Base-by-base conservation (phyloP, 30 jellyfish, hydroid and myxozoan genomes). In the Pseudorhiza aurosa region DNA sequence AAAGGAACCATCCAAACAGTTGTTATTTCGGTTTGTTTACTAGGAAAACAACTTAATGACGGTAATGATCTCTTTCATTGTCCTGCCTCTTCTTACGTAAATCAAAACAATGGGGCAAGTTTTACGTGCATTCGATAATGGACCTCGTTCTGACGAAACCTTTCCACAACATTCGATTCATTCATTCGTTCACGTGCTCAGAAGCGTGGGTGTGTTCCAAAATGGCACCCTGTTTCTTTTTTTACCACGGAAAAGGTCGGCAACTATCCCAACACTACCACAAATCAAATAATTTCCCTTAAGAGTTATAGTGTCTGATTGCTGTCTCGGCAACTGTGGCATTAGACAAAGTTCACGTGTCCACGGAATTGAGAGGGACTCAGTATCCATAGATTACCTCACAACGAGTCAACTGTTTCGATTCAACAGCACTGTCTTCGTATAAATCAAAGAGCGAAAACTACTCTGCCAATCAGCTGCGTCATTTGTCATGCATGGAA, bases 181-280 rank as follows among this genome's bases (percentile, higher is more conserved):
- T 44, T 68, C 82, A 68, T 68, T 68, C 11, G 58, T 33, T 68
- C 68, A 44, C 82, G 82, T 68, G 82, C 6, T 44, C 36, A 18
- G 18, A 4, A 18, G 68, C 47, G 82, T 68, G 25, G 79, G 79
- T 65, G 79, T 65, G 79, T 44, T 2, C n/a, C 62, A 49, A 39
- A 39, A 39, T 39, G 50, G 50, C 50, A 2, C 70, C 46, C 70
- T 55, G 42, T n/a, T 8, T 15, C 22, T 2, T n/a, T 10, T 29
- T 55, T 2, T 18, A 14, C n/a, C n/a, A n/a, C n/a, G n/a, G n/a
- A n/a, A n/a, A n/a, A n/a, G n/a, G n/a, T n/a, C n/a, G n/a, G n/a
- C n/a, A n/a, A n/a, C n/a, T n/a, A n/a, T n/a, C n/a, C n/a, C n/a
- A n/a, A n/a, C n/a, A n/a, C n/a, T n/a, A n/a, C n/a, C n/a, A n/a